Percentiles rank a stretch among this genome's conserved stretches.
These are phyloP conservation scores for Orchesella cincta DNA, from an alignment of 1,140 invertebrate genomes.

Conservation along the genomic window DNA sequence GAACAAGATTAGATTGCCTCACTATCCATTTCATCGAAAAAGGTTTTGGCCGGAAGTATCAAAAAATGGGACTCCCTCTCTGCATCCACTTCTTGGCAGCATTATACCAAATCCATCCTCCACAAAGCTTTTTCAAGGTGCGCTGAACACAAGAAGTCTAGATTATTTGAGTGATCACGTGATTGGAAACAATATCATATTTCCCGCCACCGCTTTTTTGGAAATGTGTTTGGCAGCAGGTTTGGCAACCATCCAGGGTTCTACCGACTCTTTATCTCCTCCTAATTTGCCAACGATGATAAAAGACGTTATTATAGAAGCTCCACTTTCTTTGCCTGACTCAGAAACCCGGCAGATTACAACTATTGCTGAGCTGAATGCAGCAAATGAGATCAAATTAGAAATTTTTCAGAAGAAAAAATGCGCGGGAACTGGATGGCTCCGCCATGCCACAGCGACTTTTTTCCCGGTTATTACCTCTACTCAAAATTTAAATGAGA, in stretches of 20 bases:
- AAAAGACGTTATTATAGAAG: neutral
- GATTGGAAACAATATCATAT: neutral
- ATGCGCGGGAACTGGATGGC: neutral
- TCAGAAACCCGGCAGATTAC: neutral
- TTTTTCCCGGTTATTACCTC: neutral
- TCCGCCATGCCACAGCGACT: neutral
- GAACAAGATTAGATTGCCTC: neutral
- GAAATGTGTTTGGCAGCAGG: slow-evolving; percentile 17
- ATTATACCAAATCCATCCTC: neutral
- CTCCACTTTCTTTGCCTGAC: neutral
- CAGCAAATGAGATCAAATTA: neutral
- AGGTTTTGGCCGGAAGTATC: neutral
- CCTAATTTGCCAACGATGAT: neutral
- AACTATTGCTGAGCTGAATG: neutral
- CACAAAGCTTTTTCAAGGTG: neutral
- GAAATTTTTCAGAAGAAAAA: neutral
- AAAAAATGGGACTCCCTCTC: neutral
- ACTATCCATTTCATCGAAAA: neutral
- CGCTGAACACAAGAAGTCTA: neutral
- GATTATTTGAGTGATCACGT: neutral
- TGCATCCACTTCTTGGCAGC: neutral
- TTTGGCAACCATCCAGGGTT: neutral
- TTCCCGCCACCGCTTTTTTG: neutral
- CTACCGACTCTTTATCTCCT: neutral
- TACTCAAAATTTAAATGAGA: neutral